Evolutionary conservation across 2,888 invertebrate species (phyloP), one percentile per base, ranked within the genome.

Genomic region (Apocheima hispidaria): DNA sequence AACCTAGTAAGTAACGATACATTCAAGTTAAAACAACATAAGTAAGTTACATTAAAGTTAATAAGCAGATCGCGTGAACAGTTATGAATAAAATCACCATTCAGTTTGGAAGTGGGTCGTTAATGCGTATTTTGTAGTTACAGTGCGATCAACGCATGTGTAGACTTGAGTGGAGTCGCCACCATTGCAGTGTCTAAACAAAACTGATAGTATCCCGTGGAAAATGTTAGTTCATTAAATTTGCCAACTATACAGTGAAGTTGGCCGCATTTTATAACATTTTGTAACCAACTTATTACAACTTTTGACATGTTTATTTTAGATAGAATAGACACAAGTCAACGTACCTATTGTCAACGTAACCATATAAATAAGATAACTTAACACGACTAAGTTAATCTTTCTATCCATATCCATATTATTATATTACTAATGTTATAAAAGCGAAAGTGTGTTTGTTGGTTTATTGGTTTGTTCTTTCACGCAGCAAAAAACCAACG

Each of bases 61-160:
- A 85, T 83, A 81, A 77, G 77, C 64, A 61, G 71, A 78, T 86
- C 73, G 86, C 85, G 86, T 86, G 86, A 79, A 67, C 59, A 55
- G 70, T 66, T 60, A 66, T 69, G 71, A 77, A 74, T 72, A 70
- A 75, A 78, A 81, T 76, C 70, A 78, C 72, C 75, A 80, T 82
- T 82, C 81, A 74, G 73, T 74, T 77, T 66, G 76, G 75, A 81
- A 83, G 78, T 79, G 77, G 76, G 66, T 68, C 69, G 72, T 78
- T 77, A 72, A 56, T 60, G 57, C 49, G 50, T 67, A 56, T 70
- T 73, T 62, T 57, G 61, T 61, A 56, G 56, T 62, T 46, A 46
- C 30, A 46, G n/a, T 12, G 12, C 18, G 12, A 30, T 20, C 18
- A 10, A 18, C 10, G 18, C 33, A 46, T 9, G 5, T n/a, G 4